phyloP scores from a whole-genome alignment of 1,140 invertebrate genomes.

The Nasonia giraulti region DNA sequence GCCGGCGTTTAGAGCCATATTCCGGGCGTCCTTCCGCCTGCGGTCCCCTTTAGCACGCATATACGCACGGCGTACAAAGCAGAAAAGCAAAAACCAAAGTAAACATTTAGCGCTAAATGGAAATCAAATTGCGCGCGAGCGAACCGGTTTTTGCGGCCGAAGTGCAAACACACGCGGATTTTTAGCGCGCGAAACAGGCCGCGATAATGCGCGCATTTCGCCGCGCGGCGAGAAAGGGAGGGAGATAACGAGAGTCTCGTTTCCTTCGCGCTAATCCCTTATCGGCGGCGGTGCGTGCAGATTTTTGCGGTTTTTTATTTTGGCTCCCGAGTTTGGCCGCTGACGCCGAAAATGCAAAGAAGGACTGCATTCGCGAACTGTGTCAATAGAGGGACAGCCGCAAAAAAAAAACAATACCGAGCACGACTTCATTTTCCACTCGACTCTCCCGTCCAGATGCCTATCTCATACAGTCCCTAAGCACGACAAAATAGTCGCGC shows the following conservation, averaged over 20 bases:
- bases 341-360: no score
- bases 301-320: background rate
- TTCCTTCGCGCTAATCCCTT: background rate
- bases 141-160: background rate
- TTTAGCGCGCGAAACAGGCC: background rate
- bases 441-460: slow-evolving; percentile 34
- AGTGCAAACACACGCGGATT: background rate
- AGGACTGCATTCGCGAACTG: background rate
- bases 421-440: slow-evolving; percentile 42
- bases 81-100: slow-evolving; percentile 50
- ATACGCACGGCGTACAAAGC: background rate
- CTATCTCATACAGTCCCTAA: slow-evolving; percentile 19
- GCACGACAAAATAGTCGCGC: slow-evolving; percentile 25
- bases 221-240: background rate
- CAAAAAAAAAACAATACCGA: slow-evolving; percentile 34
- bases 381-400: background rate
- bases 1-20: background rate
- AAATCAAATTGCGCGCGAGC: slow-evolving; percentile 58
- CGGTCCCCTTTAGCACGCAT: background rate
- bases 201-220: background rate
- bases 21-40: slow-evolving; percentile 33
- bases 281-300: background rate
- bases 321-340: background rate
- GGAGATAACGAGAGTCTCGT: slow-evolving; percentile 23
- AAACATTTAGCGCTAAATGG: slow-evolving; percentile 57